Evolutionary conservation across 2,113 vertebrate species (phyloP).

Genomic region (Plecotus auritus): DNA sequence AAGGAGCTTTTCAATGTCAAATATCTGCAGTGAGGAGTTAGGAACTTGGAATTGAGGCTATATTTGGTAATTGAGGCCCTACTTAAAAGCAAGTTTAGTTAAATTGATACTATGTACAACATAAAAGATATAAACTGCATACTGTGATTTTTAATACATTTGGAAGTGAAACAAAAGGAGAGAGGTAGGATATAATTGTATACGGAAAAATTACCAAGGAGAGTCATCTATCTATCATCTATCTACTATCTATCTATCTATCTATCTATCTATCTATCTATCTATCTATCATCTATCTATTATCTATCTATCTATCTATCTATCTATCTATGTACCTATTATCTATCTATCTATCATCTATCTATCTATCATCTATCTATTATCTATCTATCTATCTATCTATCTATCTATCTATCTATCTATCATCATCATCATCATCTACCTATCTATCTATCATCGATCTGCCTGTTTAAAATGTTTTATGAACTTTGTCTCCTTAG

Average conservation of each 20-base stretch:
- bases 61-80: not conserved
- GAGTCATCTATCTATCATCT: not conserved
- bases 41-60: not conserved
- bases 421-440: no score
- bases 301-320: not conserved
- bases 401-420: no score
- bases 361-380: no score
- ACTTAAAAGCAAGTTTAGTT: not conserved
- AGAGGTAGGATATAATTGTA: not conserved
- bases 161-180: not conserved
- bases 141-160: not conserved
- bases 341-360: not conserved
- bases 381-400: not conserved
- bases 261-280: not conserved
- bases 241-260: not conserved
- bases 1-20: not conserved
- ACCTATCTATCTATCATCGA: no score
- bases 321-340: no score
- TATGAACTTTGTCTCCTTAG: not conserved
- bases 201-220: not conserved
- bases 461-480: not conserved
- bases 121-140: not conserved
- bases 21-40: not conserved
- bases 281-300: not conserved
- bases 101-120: not conserved